Evolutionary conservation across 2,888 invertebrate species (phyloP).

Genomic region (Oscheius sp.): DNA sequence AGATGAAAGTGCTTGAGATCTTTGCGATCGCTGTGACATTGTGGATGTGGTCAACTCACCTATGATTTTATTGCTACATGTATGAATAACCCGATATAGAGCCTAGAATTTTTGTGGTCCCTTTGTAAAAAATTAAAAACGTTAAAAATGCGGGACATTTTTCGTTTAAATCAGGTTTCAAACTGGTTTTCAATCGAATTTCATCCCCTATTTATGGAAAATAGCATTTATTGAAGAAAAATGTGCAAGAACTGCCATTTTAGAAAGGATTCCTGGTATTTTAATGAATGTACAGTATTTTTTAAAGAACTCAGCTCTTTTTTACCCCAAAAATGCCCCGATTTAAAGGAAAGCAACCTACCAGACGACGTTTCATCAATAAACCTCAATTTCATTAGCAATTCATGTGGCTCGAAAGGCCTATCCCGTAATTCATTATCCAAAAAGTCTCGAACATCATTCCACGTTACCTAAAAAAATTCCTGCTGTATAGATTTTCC

Average conservation of each 20-base stretch:
- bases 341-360: slow-evolving; percentile 14
- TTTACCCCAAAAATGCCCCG: neutral
- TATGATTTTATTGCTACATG: slow-evolving; percentile 6
- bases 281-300: too few species aligned
- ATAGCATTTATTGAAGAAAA: too few species aligned
- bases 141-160: neutral
- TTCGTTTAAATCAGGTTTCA: too few species aligned
- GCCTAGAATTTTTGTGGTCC: too few species aligned
- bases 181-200: too few species aligned
- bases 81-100: too few species aligned
- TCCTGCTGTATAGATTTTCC: neutral
- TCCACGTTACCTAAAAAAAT: slow-evolving; percentile 70
- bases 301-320: neutral
- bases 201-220: too few species aligned
- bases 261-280: too few species aligned
- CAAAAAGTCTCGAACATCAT: slow-evolving; percentile 72
- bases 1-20: neutral
- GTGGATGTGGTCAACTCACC: slow-evolving; percentile 26
- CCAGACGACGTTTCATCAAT: slow-evolving; percentile 72
- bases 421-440: slow-evolving; percentile 72
- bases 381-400: slow-evolving; percentile 72
- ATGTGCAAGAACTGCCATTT: too few species aligned
- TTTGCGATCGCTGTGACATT: slow-evolving; percentile 4
- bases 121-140: too few species aligned
- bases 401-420: slow-evolving; percentile 72